Percentiles rank a stretch among this genome's conserved stretches.
Conservation (phyloP, 2,113 vertebrate species). For the Antechinus flavipes region DNA sequence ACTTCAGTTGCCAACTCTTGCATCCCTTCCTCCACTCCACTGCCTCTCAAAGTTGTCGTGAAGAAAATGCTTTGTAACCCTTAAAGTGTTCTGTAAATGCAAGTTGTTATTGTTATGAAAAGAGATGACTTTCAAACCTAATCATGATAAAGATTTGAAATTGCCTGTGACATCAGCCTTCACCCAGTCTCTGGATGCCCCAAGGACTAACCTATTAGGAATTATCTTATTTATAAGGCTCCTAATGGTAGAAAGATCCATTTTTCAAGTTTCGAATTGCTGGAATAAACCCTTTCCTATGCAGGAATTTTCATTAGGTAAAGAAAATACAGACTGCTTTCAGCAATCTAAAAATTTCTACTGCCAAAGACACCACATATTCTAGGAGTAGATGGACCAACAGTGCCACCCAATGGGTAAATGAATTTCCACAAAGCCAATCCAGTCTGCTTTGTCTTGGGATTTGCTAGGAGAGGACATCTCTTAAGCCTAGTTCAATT, state of each 20-base stretch:
- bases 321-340: slow-evolving; percentile 69
- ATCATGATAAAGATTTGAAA: slow-evolving; percentile 62
- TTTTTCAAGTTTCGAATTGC: slow-evolving; percentile 79
- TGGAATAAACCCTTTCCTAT: slow-evolving; percentile 82
- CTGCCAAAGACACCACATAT: slow-evolving; percentile 55
- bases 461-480: slow-evolving; percentile 20
- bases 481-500: not conserved
- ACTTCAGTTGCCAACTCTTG: not conserved
- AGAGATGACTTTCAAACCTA: slow-evolving; percentile 60
- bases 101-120: slow-evolving; percentile 26
- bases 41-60: not conserved
- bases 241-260: slow-evolving; percentile 72
- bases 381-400: slow-evolving; percentile 65
- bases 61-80: not conserved
- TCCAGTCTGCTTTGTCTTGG: not conserved
- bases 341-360: slow-evolving; percentile 65
- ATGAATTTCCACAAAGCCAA: slow-evolving; percentile 7
- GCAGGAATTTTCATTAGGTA: slow-evolving; percentile 82
- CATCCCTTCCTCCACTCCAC: not conserved
- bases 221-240: slow-evolving; percentile 73
- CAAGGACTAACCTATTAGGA: slow-evolving; percentile 72
- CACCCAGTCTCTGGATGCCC: slow-evolving; percentile 60
- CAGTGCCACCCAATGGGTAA: slow-evolving; percentile 82
- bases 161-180: slow-evolving; percentile 69
- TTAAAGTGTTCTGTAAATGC: not conserved